Percentiles rank a stretch among this genome's conserved stretches.
These are phyloP conservation scores for Gallinago paraguaiae DNA, from an alignment of 2,113 vertebrate species.

Conservation along the genomic window DNA sequence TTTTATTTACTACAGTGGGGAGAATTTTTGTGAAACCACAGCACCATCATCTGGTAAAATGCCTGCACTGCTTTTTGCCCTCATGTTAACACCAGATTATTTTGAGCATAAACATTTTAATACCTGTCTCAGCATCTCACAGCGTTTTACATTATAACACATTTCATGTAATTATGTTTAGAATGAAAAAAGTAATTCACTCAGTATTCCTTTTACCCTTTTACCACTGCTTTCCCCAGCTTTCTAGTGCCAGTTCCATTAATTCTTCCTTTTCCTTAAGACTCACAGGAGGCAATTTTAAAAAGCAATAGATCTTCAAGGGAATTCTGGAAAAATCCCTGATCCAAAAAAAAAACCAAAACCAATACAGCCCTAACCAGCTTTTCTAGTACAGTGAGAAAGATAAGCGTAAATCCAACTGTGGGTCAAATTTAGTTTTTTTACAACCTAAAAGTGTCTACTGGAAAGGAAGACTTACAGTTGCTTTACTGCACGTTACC, in stretches of 20 bases:
- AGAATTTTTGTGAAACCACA: slow-evolving; percentile 53
- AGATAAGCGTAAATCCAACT: not conserved
- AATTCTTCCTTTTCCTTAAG: not conserved
- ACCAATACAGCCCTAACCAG: not conserved
- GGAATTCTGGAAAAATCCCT: not conserved
- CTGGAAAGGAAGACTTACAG: not conserved
- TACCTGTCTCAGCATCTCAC: not conserved
- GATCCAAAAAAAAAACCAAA: not conserved
- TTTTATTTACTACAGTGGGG: not conserved
- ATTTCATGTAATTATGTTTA: not conserved
- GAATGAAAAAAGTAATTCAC: not conserved
- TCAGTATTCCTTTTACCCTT: not conserved
- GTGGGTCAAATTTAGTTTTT: not conserved
- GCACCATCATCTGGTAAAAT: slow-evolving; percentile 70
- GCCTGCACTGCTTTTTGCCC: not conserved
- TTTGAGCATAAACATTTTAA: not conserved
- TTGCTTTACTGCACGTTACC: not conserved
- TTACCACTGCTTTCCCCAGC: not conserved
- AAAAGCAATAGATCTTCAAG: not conserved
- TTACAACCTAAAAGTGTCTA: not conserved
- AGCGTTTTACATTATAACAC: not conserved
- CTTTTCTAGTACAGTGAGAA: not conserved
- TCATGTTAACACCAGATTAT: not conserved
- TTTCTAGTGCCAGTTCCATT: not conserved
- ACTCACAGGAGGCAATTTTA: not conserved